A percentile compares a stretch with the other conserved stretches of the same genome.
Conservation (phyloP, 2,888 invertebrate species). For the Nomada lathburiana region DNA sequence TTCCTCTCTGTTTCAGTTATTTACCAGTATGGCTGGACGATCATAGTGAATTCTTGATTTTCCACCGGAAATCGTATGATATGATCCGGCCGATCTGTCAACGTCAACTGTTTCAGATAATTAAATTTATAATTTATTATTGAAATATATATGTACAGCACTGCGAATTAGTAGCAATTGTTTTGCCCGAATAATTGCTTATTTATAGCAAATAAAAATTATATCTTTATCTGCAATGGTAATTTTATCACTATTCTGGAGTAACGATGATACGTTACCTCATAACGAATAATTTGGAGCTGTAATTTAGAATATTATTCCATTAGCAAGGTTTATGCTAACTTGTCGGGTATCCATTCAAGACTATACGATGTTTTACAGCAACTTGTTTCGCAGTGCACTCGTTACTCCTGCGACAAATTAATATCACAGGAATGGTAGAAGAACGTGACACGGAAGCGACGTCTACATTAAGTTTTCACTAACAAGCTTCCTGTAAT, state of each 20-base stretch:
- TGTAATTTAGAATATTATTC: too few relatives aligned
- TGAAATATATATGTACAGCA: too few relatives aligned
- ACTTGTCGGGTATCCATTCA: not conserved
- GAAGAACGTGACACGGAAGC: not conserved
- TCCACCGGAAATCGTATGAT: not conserved
- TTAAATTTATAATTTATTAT: not conserved
- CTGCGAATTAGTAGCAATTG: too few relatives aligned
- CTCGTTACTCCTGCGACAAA: not conserved
- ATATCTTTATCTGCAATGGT: too few relatives aligned
- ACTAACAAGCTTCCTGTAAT: slow-evolving; percentile 17
- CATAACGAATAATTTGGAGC: too few relatives aligned
- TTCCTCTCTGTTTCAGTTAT: slow-evolving; percentile 28
- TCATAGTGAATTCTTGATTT: not conserved
- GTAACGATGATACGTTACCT: too few relatives aligned
- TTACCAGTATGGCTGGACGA: slow-evolving; percentile 7
- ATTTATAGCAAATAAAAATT: too few relatives aligned
- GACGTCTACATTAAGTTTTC: slow-evolving; percentile 17
- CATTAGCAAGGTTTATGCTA: not conserved
- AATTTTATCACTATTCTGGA: too few relatives aligned
- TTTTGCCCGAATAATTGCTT: too few relatives aligned
- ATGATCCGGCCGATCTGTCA: not conserved
- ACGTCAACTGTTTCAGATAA: not conserved
- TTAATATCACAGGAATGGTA: slow-evolving; percentile 13
- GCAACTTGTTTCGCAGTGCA: not conserved
- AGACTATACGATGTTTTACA: not conserved